Evolutionary conservation across 2,888 invertebrate species (phyloP), one percentile per base, ranked within the genome.

Genomic region (Drosophila borealis): DNA sequence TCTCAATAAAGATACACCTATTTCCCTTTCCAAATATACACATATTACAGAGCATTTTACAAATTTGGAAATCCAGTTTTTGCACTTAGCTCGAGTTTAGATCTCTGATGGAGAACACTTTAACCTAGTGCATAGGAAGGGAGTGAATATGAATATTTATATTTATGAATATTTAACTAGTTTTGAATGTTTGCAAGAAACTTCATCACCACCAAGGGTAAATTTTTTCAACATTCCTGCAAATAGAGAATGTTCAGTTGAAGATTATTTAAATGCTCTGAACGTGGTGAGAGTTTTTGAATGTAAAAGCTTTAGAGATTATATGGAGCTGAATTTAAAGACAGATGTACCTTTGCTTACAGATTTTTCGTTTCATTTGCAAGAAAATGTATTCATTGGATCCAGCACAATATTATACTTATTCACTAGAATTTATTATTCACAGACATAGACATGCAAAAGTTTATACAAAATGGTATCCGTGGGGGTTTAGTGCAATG

Each of bases 401-500:
- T 5, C 5, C 25, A 25, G 25, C 25, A 5, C 25, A 25, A 5
- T 25, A 25, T 25, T 25, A n/a, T n/a, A n/a, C n/a, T 6, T 2
- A 6, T 6, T 55, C 87, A 50, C 51, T 91, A 19, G 86, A 91
- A n/a, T n/a, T n/a, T n/a, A 60, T 57, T 92, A 6, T 61, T 91
- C 25, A 89, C 84, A 2, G 90, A 92, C 63, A 70, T 89, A n/a
- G 83, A 90, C 55, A 91, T 88, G 86, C 25, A 89, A 49, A 53
- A 86, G 33, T 90, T 91, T 72, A 59, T 17, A 17, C 17, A 90
- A 33, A 71, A 65, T 36, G 88, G 89, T 4, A 84, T 91, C 55
- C 64, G 89, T 33, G 90, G 88, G 3, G 89, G 90, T 11, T 60
- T 91, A 13, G 79, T 78, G 21, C 84, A 90, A 70, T 89, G 90